Base-by-base conservation (phyloP, 2,888 invertebrate species). In the Synanthedon andrenaeformis region DNA sequence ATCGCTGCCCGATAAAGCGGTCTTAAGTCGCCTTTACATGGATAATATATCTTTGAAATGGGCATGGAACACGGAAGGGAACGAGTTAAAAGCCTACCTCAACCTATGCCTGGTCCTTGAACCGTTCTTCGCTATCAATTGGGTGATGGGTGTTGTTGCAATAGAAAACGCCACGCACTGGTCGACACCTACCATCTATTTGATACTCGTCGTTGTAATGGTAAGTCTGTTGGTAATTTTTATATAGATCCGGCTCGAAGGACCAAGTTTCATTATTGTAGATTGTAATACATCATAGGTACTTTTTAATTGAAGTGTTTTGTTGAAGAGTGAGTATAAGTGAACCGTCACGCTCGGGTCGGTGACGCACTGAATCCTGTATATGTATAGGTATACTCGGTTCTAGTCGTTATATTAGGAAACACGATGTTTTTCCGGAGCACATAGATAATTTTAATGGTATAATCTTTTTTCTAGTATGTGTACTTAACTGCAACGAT, bases 61-160 rank as follows among this genome's bases (percentile, higher is more conserved):
- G 70, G 74, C 68, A 14, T 84, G 83, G 77, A 80, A 81, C 51
- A 78, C 82, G 0, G 89, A 90, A 68, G 86, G 90, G 45, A 88
- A 89, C 54, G 90, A 90, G 56, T 77, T 90, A 58, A 90, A 91
- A 68, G 80, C 85, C 52, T 89, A 91, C 60, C 72, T 91, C 56
- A 90, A 90, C 67, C 75, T 91, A 3, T 89, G 92, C 51, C 89
- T 93, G 49, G 89, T 91, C n/a, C 73, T 93, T 62, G 90, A 93
- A 66, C 93, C 93, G 13, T 89, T 91, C 59, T 92, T 92, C 65
- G 91, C 91, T 11, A 89, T 93, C 17, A 91, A 92, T 63, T 93
- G 93, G 93, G 92, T 93, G 61, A 89, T 92, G 75, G 92, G 92
- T 1, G 92, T 93, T 4, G 88, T 93, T 41, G 92, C 93, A 1